A percentile compares a stretch with the other conserved stretches of the same genome.
Evolutionary conservation across 2,888 invertebrate genomes (phyloP).

Genomic region (Biston betularia): DNA sequence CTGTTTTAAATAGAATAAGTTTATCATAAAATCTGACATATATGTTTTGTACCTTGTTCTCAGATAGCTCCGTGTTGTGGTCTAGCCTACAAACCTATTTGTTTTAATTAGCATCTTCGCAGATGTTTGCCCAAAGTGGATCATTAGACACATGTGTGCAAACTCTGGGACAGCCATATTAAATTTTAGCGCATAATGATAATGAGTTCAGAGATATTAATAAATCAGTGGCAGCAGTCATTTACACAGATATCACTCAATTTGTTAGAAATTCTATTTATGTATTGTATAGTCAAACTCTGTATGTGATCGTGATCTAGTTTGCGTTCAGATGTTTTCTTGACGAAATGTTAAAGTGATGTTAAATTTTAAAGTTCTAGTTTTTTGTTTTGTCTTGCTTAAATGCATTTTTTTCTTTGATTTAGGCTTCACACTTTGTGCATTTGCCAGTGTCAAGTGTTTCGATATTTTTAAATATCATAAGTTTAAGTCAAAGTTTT

Average conservation of each 20-base stretch:
- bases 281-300: slow-evolving; percentile 9
- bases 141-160: slow-evolving; percentile 43
- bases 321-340: not conserved
- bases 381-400: too few relatives aligned
- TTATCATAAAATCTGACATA: slow-evolving; percentile 9
- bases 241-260: slow-evolving; percentile 31
- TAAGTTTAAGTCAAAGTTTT: too few relatives aligned
- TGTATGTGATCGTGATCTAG: slow-evolving; percentile 15
- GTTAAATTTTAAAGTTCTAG: too few relatives aligned
- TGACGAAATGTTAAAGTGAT: too few relatives aligned
- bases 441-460: too few relatives aligned
- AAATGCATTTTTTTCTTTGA: too few relatives aligned
- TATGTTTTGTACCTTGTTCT: slow-evolving; percentile 10
- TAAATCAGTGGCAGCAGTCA: slow-evolving; percentile 33
- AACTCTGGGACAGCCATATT: slow-evolving; percentile 30
- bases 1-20: slow-evolving; percentile 5
- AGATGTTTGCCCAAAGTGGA: slow-evolving; percentile 37
- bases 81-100: slow-evolving; percentile 42
- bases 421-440: too few relatives aligned
- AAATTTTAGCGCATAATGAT: slow-evolving; percentile 38
- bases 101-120: slow-evolving; percentile 33
- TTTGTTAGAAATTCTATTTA: slow-evolving; percentile 9
- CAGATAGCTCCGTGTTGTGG: slow-evolving; percentile 36
- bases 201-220: slow-evolving; percentile 36
- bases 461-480: too few relatives aligned